Base-by-base conservation (phyloP, 2,113 vertebrate genomes). In the Callorhinus ursinus region DNA sequence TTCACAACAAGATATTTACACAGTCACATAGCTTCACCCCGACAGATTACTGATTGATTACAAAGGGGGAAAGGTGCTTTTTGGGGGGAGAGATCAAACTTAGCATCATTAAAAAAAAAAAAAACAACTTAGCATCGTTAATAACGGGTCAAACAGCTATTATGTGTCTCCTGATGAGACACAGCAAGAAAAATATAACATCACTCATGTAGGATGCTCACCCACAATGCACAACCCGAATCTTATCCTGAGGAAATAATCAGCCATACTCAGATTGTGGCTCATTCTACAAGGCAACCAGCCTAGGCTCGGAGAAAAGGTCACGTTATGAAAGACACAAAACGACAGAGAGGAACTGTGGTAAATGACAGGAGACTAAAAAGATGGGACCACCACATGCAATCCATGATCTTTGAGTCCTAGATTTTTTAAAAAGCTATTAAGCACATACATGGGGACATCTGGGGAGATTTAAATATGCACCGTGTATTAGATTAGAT, bases 11-110 rank as follows among this genome's bases (percentile, higher is more conserved):
- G 49, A 76, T 90, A 93, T 94, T 83, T 94, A 96, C 77, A 65
- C 31, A 89, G 22, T 86, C n/a, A 71, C 46, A n/a, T 74, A 87
- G 74, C 72, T 74, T 80, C 21, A 89, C 24, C 10, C 14, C 46
- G 5, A 51, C 71, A 61, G 84, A 95, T 87, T 96, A 76, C 95
- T 90, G 55, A 95, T 97, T 95, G 89, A 97, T 93, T 92, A 94
- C 42, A 63, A 86, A 88, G 5, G 15, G 55, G 61, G 8, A 69
- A 94, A 87, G 63, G 5, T 71, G n/a, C 9, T 21, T 90, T 82
- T 96, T 82, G 26, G 22, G 87, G 65, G 14, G 79, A 92, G 28
- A 96, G 61, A 96, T 79, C 53, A 92, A 95, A 94, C 65, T 82
- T 88, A 95, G 57, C 53, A 86, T 82, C 46, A 88, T 91, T 96